These are phyloP conservation scores for Podarcis cretensis DNA, from an alignment of 2,113 vertebrate species.

Conservation along the genomic window DNA sequence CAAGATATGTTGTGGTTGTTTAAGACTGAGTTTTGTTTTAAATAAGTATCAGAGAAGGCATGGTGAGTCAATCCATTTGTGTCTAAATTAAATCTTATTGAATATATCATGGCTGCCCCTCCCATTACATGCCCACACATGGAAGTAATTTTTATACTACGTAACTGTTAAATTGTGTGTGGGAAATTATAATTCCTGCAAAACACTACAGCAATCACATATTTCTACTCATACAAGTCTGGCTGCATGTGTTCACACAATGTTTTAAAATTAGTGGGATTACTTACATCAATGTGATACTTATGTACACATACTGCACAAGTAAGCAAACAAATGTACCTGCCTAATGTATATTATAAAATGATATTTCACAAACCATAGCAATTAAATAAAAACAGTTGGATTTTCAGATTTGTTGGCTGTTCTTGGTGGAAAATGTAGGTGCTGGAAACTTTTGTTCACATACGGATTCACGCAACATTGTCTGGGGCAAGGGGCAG, in stretches of 20 bases:
- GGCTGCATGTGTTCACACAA: constrained; percentile 41
- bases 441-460: background rate
- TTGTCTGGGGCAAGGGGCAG: too few species aligned
- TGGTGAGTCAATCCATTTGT: too few species aligned
- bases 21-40: background rate
- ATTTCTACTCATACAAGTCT: constrained; percentile 15
- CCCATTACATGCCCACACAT: background rate
- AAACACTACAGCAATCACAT: background rate
- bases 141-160: constrained; percentile 18
- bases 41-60: background rate
- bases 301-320: background rate
- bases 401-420: constrained; percentile 25
- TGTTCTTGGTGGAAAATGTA: constrained; percentile 13
- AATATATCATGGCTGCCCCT: background rate
- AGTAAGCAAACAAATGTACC: background rate
- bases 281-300: background rate
- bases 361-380: constrained; percentile 50
- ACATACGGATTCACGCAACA: background rate
- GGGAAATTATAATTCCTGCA: constrained; percentile 16
- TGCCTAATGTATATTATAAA: constrained; percentile 41
- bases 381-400: constrained; percentile 42
- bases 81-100: background rate
- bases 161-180: background rate
- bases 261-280: constrained; percentile 24
- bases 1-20: background rate